Conservation (phyloP, 2,113 vertebrate genomes). For the Engystomops pustulosus region DNA sequence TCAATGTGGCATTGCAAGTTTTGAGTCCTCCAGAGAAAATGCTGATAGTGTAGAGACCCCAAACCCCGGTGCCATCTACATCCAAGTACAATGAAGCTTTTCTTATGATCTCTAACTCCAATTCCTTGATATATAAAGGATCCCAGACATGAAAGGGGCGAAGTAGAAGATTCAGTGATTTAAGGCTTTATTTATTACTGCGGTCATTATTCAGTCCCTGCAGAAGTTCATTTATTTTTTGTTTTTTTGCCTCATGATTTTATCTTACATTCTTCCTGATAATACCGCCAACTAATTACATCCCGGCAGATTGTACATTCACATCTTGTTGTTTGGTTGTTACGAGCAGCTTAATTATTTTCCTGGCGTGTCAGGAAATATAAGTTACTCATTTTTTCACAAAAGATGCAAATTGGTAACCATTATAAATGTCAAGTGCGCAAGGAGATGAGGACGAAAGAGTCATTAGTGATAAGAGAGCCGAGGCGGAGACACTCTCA, state of each 20-base stretch:
- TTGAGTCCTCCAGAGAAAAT: background rate
- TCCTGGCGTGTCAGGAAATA: background rate
- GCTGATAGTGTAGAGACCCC: no score
- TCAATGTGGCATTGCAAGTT: background rate
- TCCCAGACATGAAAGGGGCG: background rate
- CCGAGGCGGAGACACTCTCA: background rate
- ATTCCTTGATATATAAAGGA: background rate
- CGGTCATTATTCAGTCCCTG: background rate
- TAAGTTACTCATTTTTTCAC: constrained; percentile 30
- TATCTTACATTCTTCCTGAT: background rate
- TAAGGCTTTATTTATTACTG: background rate
- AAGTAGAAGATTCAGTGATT: background rate
- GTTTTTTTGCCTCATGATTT: constrained; percentile 10
- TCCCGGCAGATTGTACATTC: background rate
- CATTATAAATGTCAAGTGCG: constrained; percentile 29
- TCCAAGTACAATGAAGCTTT: no score
- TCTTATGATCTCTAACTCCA: no score
- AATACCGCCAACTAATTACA: background rate
- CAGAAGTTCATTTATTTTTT: background rate
- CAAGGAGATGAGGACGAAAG: constrained; percentile 10
- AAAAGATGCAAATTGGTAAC: constrained; percentile 30
- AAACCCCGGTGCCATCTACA: no score
- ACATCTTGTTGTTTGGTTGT: background rate
- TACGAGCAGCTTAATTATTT: constrained; percentile 29
- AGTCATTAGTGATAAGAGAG: constrained; percentile 13